These are phyloP conservation scores for Mesembrinibis cayennensis DNA, from an alignment of 2,113 vertebrate species.

Conservation along the genomic window DNA sequence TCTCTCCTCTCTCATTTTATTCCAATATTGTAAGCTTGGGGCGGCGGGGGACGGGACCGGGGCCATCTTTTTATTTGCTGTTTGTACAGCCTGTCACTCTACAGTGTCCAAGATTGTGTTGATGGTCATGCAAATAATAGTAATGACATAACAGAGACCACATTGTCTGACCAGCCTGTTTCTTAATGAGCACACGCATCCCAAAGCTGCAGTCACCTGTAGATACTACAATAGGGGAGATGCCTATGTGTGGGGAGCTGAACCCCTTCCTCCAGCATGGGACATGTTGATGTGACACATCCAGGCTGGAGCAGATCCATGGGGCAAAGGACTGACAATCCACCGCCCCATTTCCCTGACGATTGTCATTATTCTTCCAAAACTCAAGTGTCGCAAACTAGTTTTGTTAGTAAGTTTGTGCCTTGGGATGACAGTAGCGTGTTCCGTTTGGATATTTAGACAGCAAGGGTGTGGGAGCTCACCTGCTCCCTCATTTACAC, in stretches of 20 bases:
- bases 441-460: fast-evolving
- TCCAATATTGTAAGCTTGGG: background rate
- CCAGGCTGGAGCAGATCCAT: background rate
- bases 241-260: background rate
- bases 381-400: background rate
- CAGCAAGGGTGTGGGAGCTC: background rate
- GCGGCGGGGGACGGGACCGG: fast-evolving
- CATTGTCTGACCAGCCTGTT: background rate
- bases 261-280: background rate
- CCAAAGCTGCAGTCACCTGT: background rate
- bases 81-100: background rate
- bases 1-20: background rate
- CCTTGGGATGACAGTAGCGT: background rate
- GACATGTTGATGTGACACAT: background rate
- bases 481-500: background rate
- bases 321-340: background rate
- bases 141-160: background rate
- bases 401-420: background rate
- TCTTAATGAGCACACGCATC: background rate
- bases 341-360: background rate
- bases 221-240: background rate
- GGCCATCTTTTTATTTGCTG: background rate
- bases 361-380: background rate
- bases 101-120: background rate
- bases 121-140: background rate